Conservation (phyloP, 2,113 vertebrate genomes). For the Trinectes maculatus region DNA sequence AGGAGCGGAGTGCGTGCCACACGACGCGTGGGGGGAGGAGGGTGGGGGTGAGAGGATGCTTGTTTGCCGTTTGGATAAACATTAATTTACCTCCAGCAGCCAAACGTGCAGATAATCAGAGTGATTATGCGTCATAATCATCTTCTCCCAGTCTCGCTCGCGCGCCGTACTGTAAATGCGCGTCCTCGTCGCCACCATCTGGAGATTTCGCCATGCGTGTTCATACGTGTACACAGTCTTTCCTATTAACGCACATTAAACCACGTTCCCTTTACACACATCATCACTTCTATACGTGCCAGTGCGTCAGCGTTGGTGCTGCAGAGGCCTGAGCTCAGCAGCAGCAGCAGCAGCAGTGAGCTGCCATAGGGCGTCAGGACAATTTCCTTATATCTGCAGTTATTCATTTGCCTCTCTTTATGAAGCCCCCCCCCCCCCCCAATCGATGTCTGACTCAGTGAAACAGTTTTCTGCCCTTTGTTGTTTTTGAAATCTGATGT, state of each 20-base stretch:
- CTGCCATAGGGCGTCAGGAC: slow-evolving; percentile 47
- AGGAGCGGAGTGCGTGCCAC: slow-evolving; percentile 16
- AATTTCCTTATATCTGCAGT: slow-evolving; percentile 23
- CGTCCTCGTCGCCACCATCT: slow-evolving; percentile 50
- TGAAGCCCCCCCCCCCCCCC: slow-evolving; percentile 9
- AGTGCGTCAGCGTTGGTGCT: slow-evolving; percentile 21
- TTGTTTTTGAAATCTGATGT: neutral
- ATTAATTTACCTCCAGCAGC: slow-evolving; percentile 79
- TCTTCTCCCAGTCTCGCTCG: slow-evolving; percentile 52
- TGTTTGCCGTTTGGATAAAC: slow-evolving; percentile 79
- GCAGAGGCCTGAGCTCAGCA: slow-evolving; percentile 70
- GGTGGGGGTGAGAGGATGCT: slow-evolving; percentile 28
- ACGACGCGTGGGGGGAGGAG: neutral
- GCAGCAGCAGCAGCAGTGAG: slow-evolving; percentile 39
- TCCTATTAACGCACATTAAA: slow-evolving; percentile 67
- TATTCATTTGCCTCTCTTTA: slow-evolving; percentile 28
- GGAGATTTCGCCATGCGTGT: slow-evolving; percentile 33
- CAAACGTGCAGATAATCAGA: slow-evolving; percentile 80
- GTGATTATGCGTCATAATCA: slow-evolving; percentile 76
- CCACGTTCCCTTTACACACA: slow-evolving; percentile 42
- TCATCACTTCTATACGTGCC: slow-evolving; percentile 60
- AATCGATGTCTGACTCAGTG: slow-evolving; percentile 21
- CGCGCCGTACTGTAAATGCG: slow-evolving; percentile 46
- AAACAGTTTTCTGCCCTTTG: slow-evolving; percentile 24
- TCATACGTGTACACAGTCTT: slow-evolving; percentile 12